Evolutionary conservation across 2,113 vertebrate genomes (phyloP).

Genomic region (Uria lomvia): DNA sequence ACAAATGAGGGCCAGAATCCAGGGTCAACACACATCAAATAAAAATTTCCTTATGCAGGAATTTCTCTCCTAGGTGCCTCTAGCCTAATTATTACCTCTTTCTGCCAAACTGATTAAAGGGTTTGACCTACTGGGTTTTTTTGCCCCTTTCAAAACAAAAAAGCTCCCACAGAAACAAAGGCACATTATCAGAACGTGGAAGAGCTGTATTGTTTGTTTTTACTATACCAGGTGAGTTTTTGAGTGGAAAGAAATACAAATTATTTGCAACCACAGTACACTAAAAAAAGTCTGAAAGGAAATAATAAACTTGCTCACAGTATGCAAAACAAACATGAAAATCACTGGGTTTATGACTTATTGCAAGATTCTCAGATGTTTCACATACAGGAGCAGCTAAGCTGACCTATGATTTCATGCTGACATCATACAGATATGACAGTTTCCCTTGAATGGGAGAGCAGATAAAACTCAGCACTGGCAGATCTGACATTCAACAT

Average conservation of each 20-base stretch:
- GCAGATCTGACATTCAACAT: background rate
- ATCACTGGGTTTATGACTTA: background rate
- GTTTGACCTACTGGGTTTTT: background rate
- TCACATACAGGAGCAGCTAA: background rate
- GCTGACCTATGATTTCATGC: background rate
- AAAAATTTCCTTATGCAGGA: background rate
- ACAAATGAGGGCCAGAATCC: background rate
- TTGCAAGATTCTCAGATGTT: background rate
- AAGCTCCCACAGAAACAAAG: background rate
- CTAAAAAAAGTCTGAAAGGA: background rate
- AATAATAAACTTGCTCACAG: background rate
- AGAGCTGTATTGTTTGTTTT: background rate
- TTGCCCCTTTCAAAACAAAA: background rate
- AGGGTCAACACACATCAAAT: background rate
- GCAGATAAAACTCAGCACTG: background rate
- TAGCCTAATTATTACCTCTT: background rate
- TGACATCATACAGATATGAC: background rate
- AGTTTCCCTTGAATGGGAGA: background rate
- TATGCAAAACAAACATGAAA: background rate
- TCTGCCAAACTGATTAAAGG: background rate
- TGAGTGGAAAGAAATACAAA: background rate
- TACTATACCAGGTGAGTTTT: rapidly evolving
- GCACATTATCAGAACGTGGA: background rate
- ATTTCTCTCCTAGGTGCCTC: background rate
- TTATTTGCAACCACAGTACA: background rate